Conservation (phyloP, 2,797 vertebrate genomes). For the Odontamblyopus lacepedii region DNA sequence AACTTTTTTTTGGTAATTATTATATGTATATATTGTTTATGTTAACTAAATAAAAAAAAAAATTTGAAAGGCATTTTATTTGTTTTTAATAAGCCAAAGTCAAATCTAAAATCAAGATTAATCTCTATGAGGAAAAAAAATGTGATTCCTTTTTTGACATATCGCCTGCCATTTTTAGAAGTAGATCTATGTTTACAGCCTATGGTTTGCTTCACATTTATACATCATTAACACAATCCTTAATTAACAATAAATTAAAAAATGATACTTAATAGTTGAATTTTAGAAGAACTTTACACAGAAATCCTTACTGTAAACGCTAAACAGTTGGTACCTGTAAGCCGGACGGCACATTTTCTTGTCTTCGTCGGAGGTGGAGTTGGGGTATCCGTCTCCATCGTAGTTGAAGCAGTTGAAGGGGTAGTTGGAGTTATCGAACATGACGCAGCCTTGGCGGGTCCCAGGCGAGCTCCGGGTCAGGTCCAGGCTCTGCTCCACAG, state of each 20-base stretch:
- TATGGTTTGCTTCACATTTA: too few species aligned
- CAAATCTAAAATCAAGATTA: too few species aligned
- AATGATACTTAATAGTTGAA: background rate
- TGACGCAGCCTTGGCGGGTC: conserved; percentile 59
- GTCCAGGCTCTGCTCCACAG: conserved; percentile 35
- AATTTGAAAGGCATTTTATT: too few species aligned
- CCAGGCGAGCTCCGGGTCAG: conserved; percentile 11
- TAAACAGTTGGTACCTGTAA: conserved; percentile 84
- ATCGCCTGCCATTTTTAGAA: too few species aligned
- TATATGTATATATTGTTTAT: too few species aligned
- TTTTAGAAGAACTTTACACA: background rate
- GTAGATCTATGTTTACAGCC: too few species aligned
- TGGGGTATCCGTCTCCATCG: conserved; percentile 92
- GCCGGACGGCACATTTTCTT: conserved; percentile 93
- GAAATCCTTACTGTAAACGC: background rate
- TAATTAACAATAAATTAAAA: background rate
- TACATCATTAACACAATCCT: background rate
- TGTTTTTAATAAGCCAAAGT: too few species aligned
- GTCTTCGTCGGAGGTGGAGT: conserved; percentile 88
- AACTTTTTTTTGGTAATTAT: too few species aligned
- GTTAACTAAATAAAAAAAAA: too few species aligned
- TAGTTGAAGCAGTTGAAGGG: conserved; percentile 99
- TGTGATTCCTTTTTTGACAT: too few species aligned
- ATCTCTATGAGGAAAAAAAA: too few species aligned
- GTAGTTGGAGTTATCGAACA: conserved; percentile 97